phyloP scores from a whole-genome alignment of 1,140 invertebrate genomes.

The Cydia pomonella region DNA sequence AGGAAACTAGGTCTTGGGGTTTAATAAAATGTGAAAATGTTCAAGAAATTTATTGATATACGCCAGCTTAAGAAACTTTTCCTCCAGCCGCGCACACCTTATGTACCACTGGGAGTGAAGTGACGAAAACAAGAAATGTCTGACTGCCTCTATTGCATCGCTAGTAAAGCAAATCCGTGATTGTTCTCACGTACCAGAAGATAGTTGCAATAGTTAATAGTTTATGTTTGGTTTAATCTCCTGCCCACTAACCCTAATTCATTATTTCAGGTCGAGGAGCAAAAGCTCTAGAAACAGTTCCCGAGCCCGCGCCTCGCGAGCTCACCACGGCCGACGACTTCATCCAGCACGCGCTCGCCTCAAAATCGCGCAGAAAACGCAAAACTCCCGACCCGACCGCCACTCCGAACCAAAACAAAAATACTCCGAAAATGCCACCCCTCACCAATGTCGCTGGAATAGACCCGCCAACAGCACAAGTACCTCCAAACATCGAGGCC shows the following conservation, averaged over 20 bases:
- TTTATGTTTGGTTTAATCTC: too few relatives aligned
- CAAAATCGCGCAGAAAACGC: constrained; percentile 33
- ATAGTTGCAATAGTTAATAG: background rate
- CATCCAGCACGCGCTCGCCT: constrained; percentile 47
- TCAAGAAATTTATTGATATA: too few relatives aligned
- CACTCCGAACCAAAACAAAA: constrained; percentile 31
- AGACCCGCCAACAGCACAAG: constrained; percentile 33
- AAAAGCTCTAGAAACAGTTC: constrained; percentile 41
- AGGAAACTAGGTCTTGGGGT: too few relatives aligned
- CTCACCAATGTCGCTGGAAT: background rate
- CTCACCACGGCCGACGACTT: constrained; percentile 55
- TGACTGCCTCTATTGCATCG: too few relatives aligned
- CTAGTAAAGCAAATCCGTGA: too few relatives aligned
- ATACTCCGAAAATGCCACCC: background rate
- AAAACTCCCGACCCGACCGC: constrained; percentile 32
- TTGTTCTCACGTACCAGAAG: too few relatives aligned
- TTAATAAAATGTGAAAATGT: too few relatives aligned
- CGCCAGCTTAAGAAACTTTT: too few relatives aligned
- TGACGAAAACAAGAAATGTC: too few relatives aligned
- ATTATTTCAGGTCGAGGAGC: constrained; percentile 50
- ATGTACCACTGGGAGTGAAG: too few relatives aligned
- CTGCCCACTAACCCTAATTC: constrained; percentile 17
- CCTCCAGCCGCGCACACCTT: too few relatives aligned
- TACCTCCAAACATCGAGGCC: constrained; percentile 62
- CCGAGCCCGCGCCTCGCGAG: background rate